Evolutionary conservation across 92 coral and sea anemone genomes (phyloP), one percentile per base, ranked within the genome.

Genomic region (Chrysogorgia sp.): DNA sequence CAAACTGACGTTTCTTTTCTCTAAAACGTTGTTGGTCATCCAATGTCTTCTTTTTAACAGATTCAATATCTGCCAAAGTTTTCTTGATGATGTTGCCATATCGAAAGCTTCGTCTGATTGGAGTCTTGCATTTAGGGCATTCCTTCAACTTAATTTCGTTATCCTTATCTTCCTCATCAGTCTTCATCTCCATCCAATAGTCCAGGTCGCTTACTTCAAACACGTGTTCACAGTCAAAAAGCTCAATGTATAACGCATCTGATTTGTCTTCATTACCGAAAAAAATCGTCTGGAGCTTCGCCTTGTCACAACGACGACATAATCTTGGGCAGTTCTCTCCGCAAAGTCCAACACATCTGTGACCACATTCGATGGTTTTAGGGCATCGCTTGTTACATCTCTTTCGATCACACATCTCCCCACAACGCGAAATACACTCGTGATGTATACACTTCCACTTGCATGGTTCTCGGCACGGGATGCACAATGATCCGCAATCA

Each of bases 251-350:
- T 78, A 66, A 82, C 35, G 75, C 35, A 34, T 67, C 80, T 26
- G 61, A 45, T 28, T 74, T 76, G n/a, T 37, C 45, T 32, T 75
- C 40, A 29, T 66, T 25, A 10, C 58, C 49, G 2, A 72, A 81
- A 5, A 45, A 47, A 31, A 85, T 47, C 21, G 90, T 40, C 19
- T 83, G 71, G 2, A 90, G 71, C 72, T 87, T 41, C 8, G 65
- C 52, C 17, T 80, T 26, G 30, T 86, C 58, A 53, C 96, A 90
- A 43, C 48, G 53, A 7, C 83, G 71, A 58, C 96, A 90, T 48
- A 88, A 25, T 25, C 63, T 71, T 3, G 96, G 96, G 37, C 96
- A 90, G 71, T 41, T 5, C 37, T 90, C 96, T 26, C 96, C 96
- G 62, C 96, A 90, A 64, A 66, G 22, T 30, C 88, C 71, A 28